A percentile compares a stretch with the other conserved stretches of the same genome.
Evolutionary conservation across 2,113 vertebrate species (phyloP).

Genomic region (Tautogolabrus adspersus): DNA sequence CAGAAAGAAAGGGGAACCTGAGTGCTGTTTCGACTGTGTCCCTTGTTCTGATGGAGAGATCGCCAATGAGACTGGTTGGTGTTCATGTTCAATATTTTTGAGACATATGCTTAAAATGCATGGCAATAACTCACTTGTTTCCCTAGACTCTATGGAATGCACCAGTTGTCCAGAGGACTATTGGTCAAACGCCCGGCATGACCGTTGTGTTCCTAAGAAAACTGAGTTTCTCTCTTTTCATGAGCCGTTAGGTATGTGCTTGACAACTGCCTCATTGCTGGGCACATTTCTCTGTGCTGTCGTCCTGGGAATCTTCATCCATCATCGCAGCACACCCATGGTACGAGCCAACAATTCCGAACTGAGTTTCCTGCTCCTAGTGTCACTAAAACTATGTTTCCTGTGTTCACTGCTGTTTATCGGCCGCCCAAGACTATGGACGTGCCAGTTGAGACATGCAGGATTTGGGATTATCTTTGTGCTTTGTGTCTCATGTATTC

Average conservation of each 20-base stretch:
- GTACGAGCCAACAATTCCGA: slow-evolving; percentile 81
- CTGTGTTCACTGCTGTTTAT: slow-evolving; percentile 81
- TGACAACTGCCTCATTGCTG: slow-evolving; percentile 60
- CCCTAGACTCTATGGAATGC: slow-evolving; percentile 72
- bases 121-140: too few species aligned
- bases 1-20: too few species aligned
- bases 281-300: slow-evolving; percentile 54
- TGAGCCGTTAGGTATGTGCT: slow-evolving; percentile 68
- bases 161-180: slow-evolving; percentile 68
- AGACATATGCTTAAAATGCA: too few species aligned
- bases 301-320: slow-evolving; percentile 55
- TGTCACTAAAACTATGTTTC: slow-evolving; percentile 80
- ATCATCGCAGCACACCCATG: slow-evolving; percentile 69
- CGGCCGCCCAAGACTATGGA: slow-evolving; percentile 31
- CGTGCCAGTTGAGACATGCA: slow-evolving; percentile 59
- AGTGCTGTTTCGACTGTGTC: too few species aligned
- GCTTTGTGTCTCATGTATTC: not conserved
- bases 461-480: slow-evolving; percentile 65
- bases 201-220: slow-evolving; percentile 71
- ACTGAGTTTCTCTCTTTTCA: slow-evolving; percentile 64
- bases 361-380: slow-evolving; percentile 77
- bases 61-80: slow-evolving; percentile 71
- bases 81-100: not conserved
- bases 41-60: slow-evolving; percentile 81
- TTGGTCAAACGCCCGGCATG: slow-evolving; percentile 64